phyloP scores from a whole-genome alignment of 1,140 invertebrate genomes.

The Bombus turneri region DNA sequence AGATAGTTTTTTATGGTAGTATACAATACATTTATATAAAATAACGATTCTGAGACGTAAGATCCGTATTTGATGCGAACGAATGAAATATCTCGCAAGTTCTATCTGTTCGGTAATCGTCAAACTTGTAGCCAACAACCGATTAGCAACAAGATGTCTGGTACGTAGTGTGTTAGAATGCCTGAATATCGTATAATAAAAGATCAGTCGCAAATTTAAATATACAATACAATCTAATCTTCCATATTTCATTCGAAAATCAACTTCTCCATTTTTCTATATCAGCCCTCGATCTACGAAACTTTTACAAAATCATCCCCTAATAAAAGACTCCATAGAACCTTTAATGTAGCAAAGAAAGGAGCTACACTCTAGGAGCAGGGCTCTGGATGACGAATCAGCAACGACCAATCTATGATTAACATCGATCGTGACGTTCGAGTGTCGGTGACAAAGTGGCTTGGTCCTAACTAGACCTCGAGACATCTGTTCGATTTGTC shows the following conservation, averaged over 20 bases:
- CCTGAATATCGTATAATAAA: too few species aligned
- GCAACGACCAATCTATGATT: constrained; percentile 64
- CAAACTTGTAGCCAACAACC: too few species aligned
- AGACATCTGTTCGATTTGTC: constrained; percentile 80
- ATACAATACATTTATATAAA: too few species aligned
- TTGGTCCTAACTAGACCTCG: constrained; percentile 76
- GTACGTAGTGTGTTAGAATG: too few species aligned
- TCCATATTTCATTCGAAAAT: background rate
- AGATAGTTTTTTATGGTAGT: too few species aligned
- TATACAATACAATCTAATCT: background rate
- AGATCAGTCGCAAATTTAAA: background rate
- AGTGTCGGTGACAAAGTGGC: constrained; percentile 69
- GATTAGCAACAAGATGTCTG: too few species aligned
- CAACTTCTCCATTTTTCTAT: too few species aligned
- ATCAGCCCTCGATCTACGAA: background rate
- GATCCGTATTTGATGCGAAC: too few species aligned
- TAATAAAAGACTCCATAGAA: too few species aligned
- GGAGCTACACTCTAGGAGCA: background rate
- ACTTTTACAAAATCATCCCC: background rate
- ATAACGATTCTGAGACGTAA: too few species aligned
- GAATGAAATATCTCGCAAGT: too few species aligned
- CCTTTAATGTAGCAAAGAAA: background rate
- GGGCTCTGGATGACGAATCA: constrained; percentile 61
- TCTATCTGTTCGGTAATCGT: too few species aligned
- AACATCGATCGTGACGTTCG: constrained; percentile 66